Conservation (phyloP, 2,113 vertebrate genomes). For the Passerina amoena region DNA sequence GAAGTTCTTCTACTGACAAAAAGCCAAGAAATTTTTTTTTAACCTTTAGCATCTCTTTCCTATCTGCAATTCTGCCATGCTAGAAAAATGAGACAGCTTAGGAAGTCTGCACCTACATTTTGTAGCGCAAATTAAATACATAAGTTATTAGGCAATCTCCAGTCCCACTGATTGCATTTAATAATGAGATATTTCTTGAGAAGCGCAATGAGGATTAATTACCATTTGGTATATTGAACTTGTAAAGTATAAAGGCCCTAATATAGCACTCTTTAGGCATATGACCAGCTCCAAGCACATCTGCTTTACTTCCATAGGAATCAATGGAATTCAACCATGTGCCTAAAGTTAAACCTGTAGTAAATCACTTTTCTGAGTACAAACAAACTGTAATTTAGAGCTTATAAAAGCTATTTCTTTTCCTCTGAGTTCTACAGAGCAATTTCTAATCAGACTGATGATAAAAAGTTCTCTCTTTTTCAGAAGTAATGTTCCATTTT, state of each 20-base stretch:
- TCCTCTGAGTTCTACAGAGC: neutral
- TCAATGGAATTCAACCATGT: slow-evolving; percentile 57
- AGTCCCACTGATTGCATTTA: neutral
- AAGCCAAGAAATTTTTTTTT: neutral
- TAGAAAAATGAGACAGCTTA: neutral
- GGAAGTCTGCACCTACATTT: slow-evolving; percentile 1
- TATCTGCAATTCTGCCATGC: neutral
- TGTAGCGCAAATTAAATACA: neutral
- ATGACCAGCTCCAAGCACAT: slow-evolving; percentile 48
- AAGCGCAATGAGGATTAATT: slow-evolving; percentile 14
- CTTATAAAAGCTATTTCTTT: slow-evolving; percentile 42
- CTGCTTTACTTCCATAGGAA: slow-evolving; percentile 59
- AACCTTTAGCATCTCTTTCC: neutral
- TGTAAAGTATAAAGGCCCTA: neutral
- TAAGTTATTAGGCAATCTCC: neutral
- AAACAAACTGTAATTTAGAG: slow-evolving; percentile 51
- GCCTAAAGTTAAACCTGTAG: slow-evolving; percentile 53
- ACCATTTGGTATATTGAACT: slow-evolving; percentile 22
- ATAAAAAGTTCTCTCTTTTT: neutral
- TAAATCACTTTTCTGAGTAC: slow-evolving; percentile 62
- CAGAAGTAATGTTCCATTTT: neutral
- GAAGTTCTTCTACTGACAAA: neutral
- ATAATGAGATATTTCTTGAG: slow-evolving; percentile 9
- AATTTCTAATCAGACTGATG: neutral
- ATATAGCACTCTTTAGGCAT: slow-evolving; percentile 26